These are phyloP conservation scores for Melopsittacus undulatus DNA, from an alignment of 2,797 vertebrate genomes.

Conservation along the genomic window DNA sequence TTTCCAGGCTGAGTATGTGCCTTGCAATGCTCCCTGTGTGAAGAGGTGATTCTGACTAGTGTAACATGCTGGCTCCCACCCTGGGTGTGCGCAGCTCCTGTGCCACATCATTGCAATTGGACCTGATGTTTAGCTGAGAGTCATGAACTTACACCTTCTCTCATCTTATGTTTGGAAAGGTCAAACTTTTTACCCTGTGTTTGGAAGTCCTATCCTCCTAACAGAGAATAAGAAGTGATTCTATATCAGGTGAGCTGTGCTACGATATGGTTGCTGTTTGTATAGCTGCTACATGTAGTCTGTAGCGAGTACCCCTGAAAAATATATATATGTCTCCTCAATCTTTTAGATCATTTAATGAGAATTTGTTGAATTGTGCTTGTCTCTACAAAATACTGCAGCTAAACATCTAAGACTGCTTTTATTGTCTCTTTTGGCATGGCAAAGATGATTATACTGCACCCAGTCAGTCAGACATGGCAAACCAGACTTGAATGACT, in stretches of 20 bases:
- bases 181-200: not conserved
- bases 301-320: not conserved
- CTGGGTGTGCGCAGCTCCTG: rapidly evolving
- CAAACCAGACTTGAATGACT: not conserved
- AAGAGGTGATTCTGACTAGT: not conserved
- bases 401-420: not conserved
- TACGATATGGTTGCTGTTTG: not conserved
- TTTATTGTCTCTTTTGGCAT: not conserved
- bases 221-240: not conserved
- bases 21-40: rapidly evolving
- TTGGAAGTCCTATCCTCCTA: not conserved
- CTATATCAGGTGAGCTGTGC: not conserved
- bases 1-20: not conserved
- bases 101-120: rapidly evolving
- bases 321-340: not conserved
- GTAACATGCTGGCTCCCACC: rapidly evolving
- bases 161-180: not conserved
- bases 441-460: not conserved
- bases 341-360: not conserved
- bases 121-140: not conserved
- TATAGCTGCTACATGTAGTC: not conserved
- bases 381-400: not conserved
- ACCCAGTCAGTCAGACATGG: not conserved
- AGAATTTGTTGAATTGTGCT: not conserved
- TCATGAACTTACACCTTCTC: not conserved